A percentile compares a stretch with the other conserved stretches of the same genome.
Conservation (phyloP, 2,113 vertebrate genomes). For the Gadus macrocephalus region DNA sequence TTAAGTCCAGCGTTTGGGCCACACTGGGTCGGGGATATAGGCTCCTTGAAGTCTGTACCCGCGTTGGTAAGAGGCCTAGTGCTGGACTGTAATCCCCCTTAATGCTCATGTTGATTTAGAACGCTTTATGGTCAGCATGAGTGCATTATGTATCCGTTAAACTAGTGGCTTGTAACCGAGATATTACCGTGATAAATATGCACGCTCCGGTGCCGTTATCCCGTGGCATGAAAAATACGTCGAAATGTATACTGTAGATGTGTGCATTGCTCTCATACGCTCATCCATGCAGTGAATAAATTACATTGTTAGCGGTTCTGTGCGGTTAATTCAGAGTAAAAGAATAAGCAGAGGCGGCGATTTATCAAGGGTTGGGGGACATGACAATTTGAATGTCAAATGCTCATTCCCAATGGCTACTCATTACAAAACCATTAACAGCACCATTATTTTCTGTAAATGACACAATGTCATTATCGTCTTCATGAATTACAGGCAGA, state of each 20-base stretch:
- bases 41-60: slow-evolving; percentile 68
- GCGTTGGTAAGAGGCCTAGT: background rate
- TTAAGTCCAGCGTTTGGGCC: slow-evolving; percentile 79
- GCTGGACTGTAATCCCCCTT: slow-evolving; percentile 72
- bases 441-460: too few species aligned
- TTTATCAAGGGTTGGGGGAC: too few species aligned
- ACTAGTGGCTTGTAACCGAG: slow-evolving; percentile 61
- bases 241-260: background rate
- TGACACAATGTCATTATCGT: too few species aligned
- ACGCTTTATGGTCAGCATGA: slow-evolving; percentile 74
- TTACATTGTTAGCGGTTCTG: too few species aligned
- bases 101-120: slow-evolving; percentile 85
- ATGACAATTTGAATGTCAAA: too few species aligned
- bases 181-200: slow-evolving; percentile 83
- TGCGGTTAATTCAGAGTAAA: too few species aligned
- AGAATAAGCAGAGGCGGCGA: too few species aligned
- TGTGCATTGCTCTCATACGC: slow-evolving; percentile 6
- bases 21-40: slow-evolving; percentile 74
- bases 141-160: slow-evolving; percentile 78
- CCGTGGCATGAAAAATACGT: slow-evolving; percentile 26
- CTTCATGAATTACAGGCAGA: too few species aligned
- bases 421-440: too few species aligned
- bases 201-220: slow-evolving; percentile 52
- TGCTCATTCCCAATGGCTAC: too few species aligned
- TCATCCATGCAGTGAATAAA: background rate